Base-by-base conservation (phyloP, 1,140 invertebrate species). In the Pseudomyrmex dendroicus region DNA sequence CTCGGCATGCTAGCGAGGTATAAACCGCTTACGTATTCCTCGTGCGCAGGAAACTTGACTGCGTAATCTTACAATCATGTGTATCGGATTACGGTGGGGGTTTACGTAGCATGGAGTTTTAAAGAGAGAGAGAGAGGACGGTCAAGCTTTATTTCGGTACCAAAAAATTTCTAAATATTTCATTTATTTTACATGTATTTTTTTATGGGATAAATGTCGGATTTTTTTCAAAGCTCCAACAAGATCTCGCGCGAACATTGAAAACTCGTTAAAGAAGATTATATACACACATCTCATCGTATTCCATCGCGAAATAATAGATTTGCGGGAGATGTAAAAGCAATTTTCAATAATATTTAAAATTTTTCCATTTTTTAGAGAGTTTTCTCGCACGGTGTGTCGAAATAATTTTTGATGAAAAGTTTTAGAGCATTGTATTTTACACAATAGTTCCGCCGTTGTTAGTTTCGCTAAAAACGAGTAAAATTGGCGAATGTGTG, bases 51-150 rank as follows among this genome's bases (percentile, higher is more conserved):
- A 13, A n/a, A 12, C n/a, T 54, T 70, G 64, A 70, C 76, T 70
- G 76, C 44, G 66, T 80, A 80, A 80, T 80, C 76, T 80, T 72
- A 80, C 76, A 72, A 70, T 80, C 76, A 70, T 22, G 66, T 70
- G 64, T 80, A 80, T 70, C 66, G 54, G 66, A 80, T 80, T 80
- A 80, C 20, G 20, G 13, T 3, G 15, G 44, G 0, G 20, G 66
- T 22, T 68, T 78, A 78, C 66, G 15, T 59, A 20, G 10, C 12
- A n/a, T 13, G n/a, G 17, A 7, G 54, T 54, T 80, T 80, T 50
- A 48, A 2, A 25, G 25, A 25, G 25, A 25, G 25, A 25, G 46
- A 7, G 17, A 52, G 17, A 66, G 44, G 22, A 66, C 9, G 76
- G 66, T 59, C 76, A 48, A 70, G 66, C 22, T 72, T 35, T 67